These are phyloP conservation scores for Hippotragus niger DNA, from an alignment of 2,113 vertebrate species.

Conservation along the genomic window DNA sequence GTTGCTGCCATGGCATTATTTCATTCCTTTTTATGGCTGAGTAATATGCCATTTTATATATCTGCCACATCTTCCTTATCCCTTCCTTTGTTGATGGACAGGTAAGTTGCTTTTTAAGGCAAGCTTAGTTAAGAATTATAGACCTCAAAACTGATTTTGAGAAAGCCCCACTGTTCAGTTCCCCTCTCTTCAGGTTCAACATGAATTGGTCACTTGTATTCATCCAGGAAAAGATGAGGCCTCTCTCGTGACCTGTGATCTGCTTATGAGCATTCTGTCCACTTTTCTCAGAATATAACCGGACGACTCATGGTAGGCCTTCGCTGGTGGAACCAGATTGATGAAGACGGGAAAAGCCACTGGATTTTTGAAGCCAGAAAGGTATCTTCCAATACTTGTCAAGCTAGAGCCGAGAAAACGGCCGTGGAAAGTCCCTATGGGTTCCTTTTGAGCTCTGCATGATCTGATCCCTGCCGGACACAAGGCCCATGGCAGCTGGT, in stretches of 20 bases:
- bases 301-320: conserved; percentile 90
- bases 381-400: conserved; percentile 55
- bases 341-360: conserved; percentile 91
- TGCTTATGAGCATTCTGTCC: background rate
- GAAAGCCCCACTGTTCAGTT: background rate
- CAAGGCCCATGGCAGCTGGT: rapidly evolving
- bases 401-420: rapidly evolving
- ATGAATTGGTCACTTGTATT: background rate
- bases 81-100: background rate
- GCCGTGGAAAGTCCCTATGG: rapidly evolving
- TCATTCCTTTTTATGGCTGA: background rate
- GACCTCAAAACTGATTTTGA: background rate
- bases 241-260: rapidly evolving
- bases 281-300: conserved; percentile 84
- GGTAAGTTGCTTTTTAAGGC: background rate
- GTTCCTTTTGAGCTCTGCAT: background rate
- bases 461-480: background rate
- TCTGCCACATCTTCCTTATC: background rate
- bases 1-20: background rate
- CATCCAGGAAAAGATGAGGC: background rate
- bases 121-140: background rate
- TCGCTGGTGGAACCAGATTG: conserved; percentile 93
- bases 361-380: conserved; percentile 92
- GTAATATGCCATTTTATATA: background rate
- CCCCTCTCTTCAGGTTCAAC: background rate